Evolutionary conservation across 2,888 invertebrate genomes (phyloP), one percentile per base, ranked within the genome.

Genomic region (Caenorhabditis sp.): DNA sequence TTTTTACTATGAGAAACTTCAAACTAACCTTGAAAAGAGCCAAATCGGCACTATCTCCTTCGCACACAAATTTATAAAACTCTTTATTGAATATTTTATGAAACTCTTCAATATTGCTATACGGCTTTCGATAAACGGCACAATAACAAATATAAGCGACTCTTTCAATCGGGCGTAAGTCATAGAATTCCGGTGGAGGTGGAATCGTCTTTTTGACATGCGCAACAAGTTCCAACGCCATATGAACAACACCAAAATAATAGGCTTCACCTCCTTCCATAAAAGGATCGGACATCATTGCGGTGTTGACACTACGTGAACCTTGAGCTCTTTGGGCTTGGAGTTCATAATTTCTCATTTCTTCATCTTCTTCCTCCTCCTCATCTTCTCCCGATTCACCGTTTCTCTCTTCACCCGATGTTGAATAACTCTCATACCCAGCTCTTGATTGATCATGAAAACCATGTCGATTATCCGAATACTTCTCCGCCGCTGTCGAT

Each of bases 71-170:
- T 25, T 72, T 78, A 67, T 67, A 80, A 56, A 70, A 80, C 36
- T 80, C 78, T 7, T 74, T 53, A 53, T 76, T 80, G 53, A 78
- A 80, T 21, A 61, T 64, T 20, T 74, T 74, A 21, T 69, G 77
- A 58, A 80, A 80, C 49, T 74, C 74, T 1, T 57, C n/a, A 12
- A 78, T 60, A 14, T 66, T 65, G 0, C 58, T 54, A 58, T 68
- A 80, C 0, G 74, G 72, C 54, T 76, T 74, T 10, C 72, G 67
- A 49, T 78, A 76, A 52, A 78, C 70, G 0, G 77, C 69, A 36
- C 76, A 76, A 50, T 69, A 80, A 53, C 68, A 80, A 8, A 80
- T 57, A 43, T 76, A 80, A 10, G 76, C 80, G 10, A 70, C 70
- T 26, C 59, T 61, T 23, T 76, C 77, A 52, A 69, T 63, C 17